Conservation (phyloP, 1,140 invertebrate genomes). For the Lasioglossum baleicum region DNA sequence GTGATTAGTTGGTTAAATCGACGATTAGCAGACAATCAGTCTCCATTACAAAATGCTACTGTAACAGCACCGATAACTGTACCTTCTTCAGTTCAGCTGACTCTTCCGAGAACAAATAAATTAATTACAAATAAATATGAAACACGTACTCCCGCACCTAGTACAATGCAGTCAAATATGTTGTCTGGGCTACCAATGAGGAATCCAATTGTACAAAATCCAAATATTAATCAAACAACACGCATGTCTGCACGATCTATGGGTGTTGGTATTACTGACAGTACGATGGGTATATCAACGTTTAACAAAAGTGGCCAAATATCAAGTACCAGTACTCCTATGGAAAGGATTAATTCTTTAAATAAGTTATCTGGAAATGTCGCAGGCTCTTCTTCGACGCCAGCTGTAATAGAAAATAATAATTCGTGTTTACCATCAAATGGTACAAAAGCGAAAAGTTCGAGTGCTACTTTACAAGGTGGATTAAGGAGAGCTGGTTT, state of each 20-base stretch:
- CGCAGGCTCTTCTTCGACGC: slow-evolving; percentile 57
- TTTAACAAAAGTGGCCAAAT: slow-evolving; percentile 74
- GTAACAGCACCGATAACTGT: slow-evolving; percentile 60
- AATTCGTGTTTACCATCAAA: slow-evolving; percentile 65
- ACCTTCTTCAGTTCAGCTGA: slow-evolving; percentile 72
- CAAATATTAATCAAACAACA: slow-evolving; percentile 73
- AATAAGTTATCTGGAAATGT: slow-evolving; percentile 65
- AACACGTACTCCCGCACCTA: slow-evolving; percentile 67
- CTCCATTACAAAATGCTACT: slow-evolving; percentile 67
- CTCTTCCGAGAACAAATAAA: slow-evolving; percentile 73
- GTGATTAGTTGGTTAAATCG: slow-evolving; percentile 79
- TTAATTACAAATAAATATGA: slow-evolving; percentile 71
- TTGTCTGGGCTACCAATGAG: slow-evolving; percentile 67
- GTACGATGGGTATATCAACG: slow-evolving; percentile 64
- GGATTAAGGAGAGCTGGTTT: slow-evolving; percentile 72
- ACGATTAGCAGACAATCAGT: slow-evolving; percentile 73
- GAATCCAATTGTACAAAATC: slow-evolving; percentile 72
- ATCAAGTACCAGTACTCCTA: slow-evolving; percentile 75
- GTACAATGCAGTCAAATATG: slow-evolving; percentile 56
- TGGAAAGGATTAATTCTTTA: slow-evolving; percentile 72
- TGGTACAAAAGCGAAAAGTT: slow-evolving; percentile 67
- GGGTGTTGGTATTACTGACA: slow-evolving; percentile 69
- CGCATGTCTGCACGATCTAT: slow-evolving; percentile 65
- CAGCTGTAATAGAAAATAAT: slow-evolving; percentile 71
- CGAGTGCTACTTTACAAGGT: slow-evolving; percentile 67